Base-by-base conservation (phyloP, 2,888 invertebrate genomes). In the Mactromeris polynyma region DNA sequence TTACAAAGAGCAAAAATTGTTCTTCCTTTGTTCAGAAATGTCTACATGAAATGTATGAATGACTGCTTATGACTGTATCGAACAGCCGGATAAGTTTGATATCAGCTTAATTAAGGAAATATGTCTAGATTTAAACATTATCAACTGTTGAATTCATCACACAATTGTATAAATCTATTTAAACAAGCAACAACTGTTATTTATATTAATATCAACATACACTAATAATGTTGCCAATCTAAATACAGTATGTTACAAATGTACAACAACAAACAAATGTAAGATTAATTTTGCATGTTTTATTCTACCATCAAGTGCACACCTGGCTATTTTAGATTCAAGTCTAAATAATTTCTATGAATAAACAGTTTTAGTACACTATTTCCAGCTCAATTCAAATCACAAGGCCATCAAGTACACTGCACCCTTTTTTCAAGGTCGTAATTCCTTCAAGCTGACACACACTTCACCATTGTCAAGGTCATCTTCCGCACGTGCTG, bases 261-360 rank as follows among this genome's bases (percentile, higher is more conserved):
- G 26, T 26, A n/a, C 9, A n/a, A 26, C n/a, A 64, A 64, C 26
- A 19, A n/a, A n/a, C n/a, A 19, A 6, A 51, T 19, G 19, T 4
- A 64, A 26, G 58, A 64, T 64, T 64, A 9, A 26, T n/a, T 64
- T 9, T 64, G 9, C 58, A 51, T 14, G 51, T 51, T 64, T 64
- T 26, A n/a, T 26, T 26, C 7, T 26, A 9, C 58, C 58, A 64
- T n/a, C 26, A 9, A 64, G 58, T 64, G 58, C 58, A 64, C 58
- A 64, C 26, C 58, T 64, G 58, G 58, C 26, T 26, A 64, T n/a
- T 64, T 64, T 64, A 64, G 58, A 64, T 64, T 64, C 21, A 64
- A 64, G 26, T 64, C 58, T 9, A 64, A 64, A 64, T 26, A n/a
- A 64, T 64, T 64, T n/a, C 58, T 64, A 64, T 64, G 58, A 64